Conservation (phyloP, 1,140 invertebrate genomes). For the Agraylea sexmaculata region DNA sequence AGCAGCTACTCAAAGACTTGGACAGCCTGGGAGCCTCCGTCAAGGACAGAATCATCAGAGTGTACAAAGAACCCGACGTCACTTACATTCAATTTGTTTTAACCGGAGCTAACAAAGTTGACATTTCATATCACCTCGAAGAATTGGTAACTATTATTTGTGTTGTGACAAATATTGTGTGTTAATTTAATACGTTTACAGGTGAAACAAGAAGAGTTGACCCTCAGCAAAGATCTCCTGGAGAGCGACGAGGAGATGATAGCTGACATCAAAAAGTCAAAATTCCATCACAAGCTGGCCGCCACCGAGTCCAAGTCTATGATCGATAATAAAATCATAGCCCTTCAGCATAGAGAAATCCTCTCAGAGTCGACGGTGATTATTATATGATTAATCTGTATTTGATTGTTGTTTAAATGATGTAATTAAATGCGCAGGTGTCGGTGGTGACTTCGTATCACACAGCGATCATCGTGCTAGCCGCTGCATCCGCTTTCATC, state of each 20-base stretch:
- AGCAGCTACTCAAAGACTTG: conserved; percentile 41
- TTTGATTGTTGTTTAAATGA: too few relatives aligned
- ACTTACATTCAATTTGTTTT: conserved; percentile 47
- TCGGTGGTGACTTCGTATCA: conserved; percentile 54
- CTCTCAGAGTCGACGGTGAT: conserved; percentile 47
- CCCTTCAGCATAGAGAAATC: conserved; percentile 54
- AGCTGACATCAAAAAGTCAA: conserved; percentile 53
- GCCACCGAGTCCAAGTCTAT: conserved; percentile 25
- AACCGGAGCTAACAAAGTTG: conserved; percentile 50
- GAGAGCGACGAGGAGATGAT: conserved; percentile 33
- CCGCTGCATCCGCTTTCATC: conserved; percentile 56
- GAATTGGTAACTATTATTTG: conserved; percentile 39
- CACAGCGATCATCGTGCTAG: conserved; percentile 56
- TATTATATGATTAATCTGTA: not conserved
- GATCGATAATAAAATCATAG: conserved; percentile 37
- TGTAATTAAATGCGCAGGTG: conserved; percentile 27
- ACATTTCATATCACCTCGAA: conserved; percentile 51
- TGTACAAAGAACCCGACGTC: conserved; percentile 42
- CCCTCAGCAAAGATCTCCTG: conserved; percentile 14
- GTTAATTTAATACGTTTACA: conserved; percentile 22
- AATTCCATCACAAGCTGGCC: conserved; percentile 45
- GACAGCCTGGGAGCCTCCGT: conserved; percentile 42
- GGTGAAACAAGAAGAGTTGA: conserved; percentile 45
- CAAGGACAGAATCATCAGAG: conserved; percentile 40
- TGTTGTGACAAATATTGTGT: conserved; percentile 10